Base-by-base conservation (phyloP, 2,797 vertebrate species). In the Anguilla megastoma region DNA sequence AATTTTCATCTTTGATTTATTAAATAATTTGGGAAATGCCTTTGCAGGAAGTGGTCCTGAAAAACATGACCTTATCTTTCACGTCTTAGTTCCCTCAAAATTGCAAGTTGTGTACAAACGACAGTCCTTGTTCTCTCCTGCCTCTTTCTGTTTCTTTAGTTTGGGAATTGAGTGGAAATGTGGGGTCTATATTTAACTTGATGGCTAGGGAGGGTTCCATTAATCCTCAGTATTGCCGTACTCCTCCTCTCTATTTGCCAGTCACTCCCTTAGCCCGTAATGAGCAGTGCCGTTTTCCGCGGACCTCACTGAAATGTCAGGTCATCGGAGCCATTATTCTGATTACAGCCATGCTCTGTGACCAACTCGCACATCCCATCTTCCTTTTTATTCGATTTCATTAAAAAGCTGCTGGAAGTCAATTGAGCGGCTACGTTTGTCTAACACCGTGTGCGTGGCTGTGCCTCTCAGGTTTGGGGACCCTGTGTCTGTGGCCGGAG, bases 381-480 rank as follows among this genome's bases (percentile, higher is more conserved):
- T 27, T 58, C 50, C 50, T 9, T 30, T n/a, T 18, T 21, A 7
- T 83, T 84, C 27, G 2, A 27, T 54, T 84, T 84, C 45, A 50
- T 48, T 45, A 45, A 45, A 45, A 79, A 6, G 10, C 80, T 52
- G 48, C 41, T 10, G 9, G 9, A 54, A 27, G n/a, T 80, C 54
- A 14, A 3, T 63, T 33, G n/a, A 24, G n/a, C 36, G 7, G 54
- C 8, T 60, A 10, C 21, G 1, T 24, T 18, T 85, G 27, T 85
- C 48, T 56, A 30, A 33, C 3, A 2, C 33, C 14, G 58, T 82
- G 41, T 82, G 36, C 8, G 16, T 60, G 52, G 45, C 36, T 88
- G 50, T 88, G 66, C 58, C 86, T 56, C 58, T 24, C n/a, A 86
- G 88, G 56, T 50, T 60, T 83, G 27, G 74, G 27, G 45, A 58